Evolutionary conservation across 2,113 vertebrate genomes (phyloP).

Genomic region (Notechis scutatus): DNA sequence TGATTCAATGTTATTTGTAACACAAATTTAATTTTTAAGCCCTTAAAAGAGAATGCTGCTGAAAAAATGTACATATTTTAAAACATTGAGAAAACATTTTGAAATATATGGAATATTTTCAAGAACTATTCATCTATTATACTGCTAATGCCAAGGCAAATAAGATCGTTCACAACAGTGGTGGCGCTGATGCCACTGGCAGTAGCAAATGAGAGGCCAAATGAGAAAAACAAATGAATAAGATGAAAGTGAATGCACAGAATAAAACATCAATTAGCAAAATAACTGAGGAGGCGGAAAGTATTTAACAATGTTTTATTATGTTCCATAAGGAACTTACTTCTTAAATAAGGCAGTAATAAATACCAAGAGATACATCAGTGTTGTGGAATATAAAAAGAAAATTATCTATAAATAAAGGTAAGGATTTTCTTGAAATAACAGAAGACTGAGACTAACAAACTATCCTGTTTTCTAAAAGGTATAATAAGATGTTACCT

Average conservation of each 20-base stretch:
- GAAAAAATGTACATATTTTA: neutral
- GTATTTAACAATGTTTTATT: neutral
- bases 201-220: neutral
- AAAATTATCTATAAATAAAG: neutral
- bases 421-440: neutral
- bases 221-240: neutral
- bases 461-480: neutral
- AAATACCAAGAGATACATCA: neutral
- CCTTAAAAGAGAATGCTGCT: neutral
- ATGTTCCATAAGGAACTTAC: neutral
- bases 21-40: neutral
- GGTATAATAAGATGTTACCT: constrained; percentile 71
- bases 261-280: neutral
- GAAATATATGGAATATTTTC: neutral
- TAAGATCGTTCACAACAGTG: neutral
- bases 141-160: neutral
- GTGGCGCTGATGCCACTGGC: neutral
- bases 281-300: neutral
- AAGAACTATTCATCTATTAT: neutral
- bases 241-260: neutral
- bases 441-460: constrained; percentile 6
- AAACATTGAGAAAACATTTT: neutral
- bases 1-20: neutral
- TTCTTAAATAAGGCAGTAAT: neutral
- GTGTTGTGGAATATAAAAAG: neutral